These are phyloP conservation scores for Synodontis membranacea DNA, from an alignment of 2,113 vertebrate species.

Conservation along the genomic window DNA sequence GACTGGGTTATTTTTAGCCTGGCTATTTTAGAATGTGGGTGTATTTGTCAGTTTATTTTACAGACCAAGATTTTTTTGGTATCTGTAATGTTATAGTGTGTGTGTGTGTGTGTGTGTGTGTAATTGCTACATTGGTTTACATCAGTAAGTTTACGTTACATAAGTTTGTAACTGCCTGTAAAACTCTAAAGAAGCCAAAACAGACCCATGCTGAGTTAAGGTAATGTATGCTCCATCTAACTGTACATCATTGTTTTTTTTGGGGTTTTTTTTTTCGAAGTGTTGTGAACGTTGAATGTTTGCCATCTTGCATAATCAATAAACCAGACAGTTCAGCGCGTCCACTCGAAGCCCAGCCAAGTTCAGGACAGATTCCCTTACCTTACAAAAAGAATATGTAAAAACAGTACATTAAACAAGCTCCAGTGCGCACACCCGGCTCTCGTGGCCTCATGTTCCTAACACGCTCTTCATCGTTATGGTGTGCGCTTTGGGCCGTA, in stretches of 20 bases:
- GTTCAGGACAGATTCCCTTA: background rate
- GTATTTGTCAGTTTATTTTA: background rate
- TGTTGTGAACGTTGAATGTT: background rate
- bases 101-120: background rate
- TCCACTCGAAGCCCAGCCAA: background rate
- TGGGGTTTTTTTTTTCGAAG: no score
- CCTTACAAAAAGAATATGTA: background rate
- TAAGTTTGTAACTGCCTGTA: no score
- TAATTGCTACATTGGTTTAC: background rate
- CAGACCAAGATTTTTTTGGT: background rate
- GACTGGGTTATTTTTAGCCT: background rate
- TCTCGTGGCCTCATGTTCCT: background rate
- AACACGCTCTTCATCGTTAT: background rate
- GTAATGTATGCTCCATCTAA: background rate
- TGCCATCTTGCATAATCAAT: background rate
- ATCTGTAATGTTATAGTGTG: background rate
- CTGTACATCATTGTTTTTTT: background rate
- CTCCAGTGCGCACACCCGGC: background rate
- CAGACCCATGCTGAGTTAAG: background rate
- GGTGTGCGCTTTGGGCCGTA: background rate
- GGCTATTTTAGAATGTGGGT: no score
- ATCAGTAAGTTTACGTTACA: no score
- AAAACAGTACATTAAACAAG: background rate
- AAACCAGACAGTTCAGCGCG: background rate
- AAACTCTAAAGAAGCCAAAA: background rate